Evolutionary conservation across 2,888 invertebrate species (phyloP).

Genomic region (Scelioninae gen. 1): DNA sequence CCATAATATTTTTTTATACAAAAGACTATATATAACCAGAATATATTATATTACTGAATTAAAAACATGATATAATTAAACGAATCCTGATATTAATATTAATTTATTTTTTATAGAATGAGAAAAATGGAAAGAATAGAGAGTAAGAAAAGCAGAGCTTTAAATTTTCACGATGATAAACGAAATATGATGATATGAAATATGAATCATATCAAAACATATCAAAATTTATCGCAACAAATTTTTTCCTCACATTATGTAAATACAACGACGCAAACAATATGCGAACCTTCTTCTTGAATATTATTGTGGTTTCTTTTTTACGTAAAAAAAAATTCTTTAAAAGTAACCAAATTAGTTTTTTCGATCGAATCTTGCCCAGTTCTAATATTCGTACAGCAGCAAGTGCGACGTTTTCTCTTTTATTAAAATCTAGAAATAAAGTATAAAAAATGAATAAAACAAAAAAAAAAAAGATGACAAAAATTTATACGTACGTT

Average conservation of each 20-base stretch:
- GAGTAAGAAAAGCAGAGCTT: neutral
- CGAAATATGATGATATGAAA: slow-evolving; percentile 32
- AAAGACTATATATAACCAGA: slow-evolving; percentile 12
- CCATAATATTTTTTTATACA: slow-evolving; percentile 49
- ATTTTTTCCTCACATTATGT: slow-evolving; percentile 14
- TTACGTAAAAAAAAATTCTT: neutral
- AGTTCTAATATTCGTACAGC: slow-evolving; percentile 34
- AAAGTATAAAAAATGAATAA: no score
- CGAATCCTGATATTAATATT: neutral
- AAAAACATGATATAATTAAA: neutral
- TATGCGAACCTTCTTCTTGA: neutral
- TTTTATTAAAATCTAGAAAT: slow-evolving; percentile 19
- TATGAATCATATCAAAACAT: slow-evolving; percentile 36
- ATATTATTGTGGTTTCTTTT: neutral
- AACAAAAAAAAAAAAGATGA: slow-evolving; percentile 8
- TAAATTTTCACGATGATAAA: slow-evolving; percentile 1
- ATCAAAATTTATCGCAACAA: slow-evolving; percentile 14
- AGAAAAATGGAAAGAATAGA: neutral
- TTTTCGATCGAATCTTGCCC: slow-evolving; percentile 21
- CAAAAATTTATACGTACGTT: slow-evolving; percentile 63
- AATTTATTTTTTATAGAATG: slow-evolving; percentile 1
- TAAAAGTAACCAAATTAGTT: neutral
- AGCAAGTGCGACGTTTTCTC: slow-evolving; percentile 30
- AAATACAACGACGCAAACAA: slow-evolving; percentile 13
- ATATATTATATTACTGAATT: neutral